Percentiles rank a stretch among this genome's conserved stretches.
These are phyloP conservation scores for Holotrichia oblita DNA, from an alignment of 1,140 invertebrate genomes.

Conservation along the genomic window DNA sequence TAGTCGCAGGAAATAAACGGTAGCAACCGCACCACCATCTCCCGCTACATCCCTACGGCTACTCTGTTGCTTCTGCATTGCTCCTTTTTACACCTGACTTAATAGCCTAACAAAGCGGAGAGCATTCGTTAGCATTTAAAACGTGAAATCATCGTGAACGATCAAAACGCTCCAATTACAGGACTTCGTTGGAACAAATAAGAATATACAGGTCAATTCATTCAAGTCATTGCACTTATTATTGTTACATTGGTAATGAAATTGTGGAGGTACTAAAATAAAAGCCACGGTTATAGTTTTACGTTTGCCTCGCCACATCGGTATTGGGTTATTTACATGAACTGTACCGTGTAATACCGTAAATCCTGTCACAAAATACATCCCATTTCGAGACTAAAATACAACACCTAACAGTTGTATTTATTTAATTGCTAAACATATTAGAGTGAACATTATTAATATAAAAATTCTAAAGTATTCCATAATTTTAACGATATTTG, in stretches of 20 bases:
- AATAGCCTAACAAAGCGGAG: constrained; percentile 11
- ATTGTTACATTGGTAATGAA: not conserved
- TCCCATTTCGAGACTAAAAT: too few relatives aligned
- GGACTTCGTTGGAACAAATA: not conserved
- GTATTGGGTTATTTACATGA: too few relatives aligned
- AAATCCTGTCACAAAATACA: too few relatives aligned
- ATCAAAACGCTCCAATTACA: constrained; percentile 13
- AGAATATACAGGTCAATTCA: not conserved
- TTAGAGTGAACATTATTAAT: too few relatives aligned
- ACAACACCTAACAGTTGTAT: too few relatives aligned
- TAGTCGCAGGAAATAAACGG: constrained; percentile 11
- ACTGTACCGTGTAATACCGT: too few relatives aligned
- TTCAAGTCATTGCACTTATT: not conserved
- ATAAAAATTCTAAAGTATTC: too few relatives aligned
- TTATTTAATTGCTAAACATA: too few relatives aligned
- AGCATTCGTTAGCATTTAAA: constrained; percentile 12
- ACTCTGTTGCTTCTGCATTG: not conserved
- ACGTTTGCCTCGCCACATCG: too few relatives aligned
- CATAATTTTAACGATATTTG: too few relatives aligned
- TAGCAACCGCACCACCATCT: not conserved
- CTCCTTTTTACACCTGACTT: constrained; percentile 20
- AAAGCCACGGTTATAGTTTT: not conserved
- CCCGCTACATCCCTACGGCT: constrained; percentile 1
- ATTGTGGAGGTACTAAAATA: not conserved
- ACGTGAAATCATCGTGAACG: constrained; percentile 15